phyloP scores from a whole-genome alignment of 2,797 vertebrate species.

The Cossypha heuglini region DNA sequence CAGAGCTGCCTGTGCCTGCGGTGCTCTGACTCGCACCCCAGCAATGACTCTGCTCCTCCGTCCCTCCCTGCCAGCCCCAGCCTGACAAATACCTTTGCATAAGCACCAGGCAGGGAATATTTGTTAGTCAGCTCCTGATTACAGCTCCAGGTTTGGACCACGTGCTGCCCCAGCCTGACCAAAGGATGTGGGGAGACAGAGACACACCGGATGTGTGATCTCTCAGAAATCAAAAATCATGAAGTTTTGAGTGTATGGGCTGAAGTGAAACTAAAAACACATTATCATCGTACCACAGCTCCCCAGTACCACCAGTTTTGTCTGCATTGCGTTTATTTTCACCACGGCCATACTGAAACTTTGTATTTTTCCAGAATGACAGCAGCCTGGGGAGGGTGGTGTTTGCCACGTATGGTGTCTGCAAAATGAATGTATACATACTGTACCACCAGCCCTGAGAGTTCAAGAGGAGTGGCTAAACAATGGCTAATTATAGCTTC shows the following conservation, averaged over 20 bases:
- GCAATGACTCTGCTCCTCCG: neutral
- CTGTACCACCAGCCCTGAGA: neutral
- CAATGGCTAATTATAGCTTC: neutral
- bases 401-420: no score
- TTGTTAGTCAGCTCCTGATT: neutral
- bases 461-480: neutral
- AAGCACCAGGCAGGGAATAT: neutral
- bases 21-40: neutral
- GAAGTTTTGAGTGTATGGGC: fast-evolving
- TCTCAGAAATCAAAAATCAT: neutral
- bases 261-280: neutral
- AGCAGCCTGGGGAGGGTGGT: neutral
- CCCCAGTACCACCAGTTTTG: neutral
- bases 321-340: fast-evolving
- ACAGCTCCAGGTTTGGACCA: neutral
- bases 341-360: neutral
- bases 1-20: neutral
- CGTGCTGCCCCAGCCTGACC: neutral
- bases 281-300: neutral
- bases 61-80: neutral
- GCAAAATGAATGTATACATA: neutral
- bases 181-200: neutral
- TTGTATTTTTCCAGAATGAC: neutral
- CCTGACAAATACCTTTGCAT: neutral
- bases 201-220: fast-evolving